A percentile compares a stretch with the other conserved stretches of the same genome.
Conservation (phyloP, 2,113 vertebrate genomes). For the Danionella cerebrum region DNA sequence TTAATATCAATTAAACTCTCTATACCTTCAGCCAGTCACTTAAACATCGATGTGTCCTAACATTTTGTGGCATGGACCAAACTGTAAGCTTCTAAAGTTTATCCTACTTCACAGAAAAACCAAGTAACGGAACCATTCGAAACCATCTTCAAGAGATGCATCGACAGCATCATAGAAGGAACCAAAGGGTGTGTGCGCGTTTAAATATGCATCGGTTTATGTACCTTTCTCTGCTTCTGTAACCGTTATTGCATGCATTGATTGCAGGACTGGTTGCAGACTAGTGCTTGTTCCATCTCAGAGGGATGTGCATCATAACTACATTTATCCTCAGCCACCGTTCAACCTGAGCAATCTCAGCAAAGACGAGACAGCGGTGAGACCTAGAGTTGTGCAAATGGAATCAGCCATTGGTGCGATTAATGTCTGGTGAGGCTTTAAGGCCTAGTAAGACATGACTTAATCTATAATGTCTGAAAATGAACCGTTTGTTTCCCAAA, state of each 20-base stretch:
- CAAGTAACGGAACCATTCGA: constrained; percentile 73
- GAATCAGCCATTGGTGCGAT: no score
- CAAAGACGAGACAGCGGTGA: constrained; percentile 74
- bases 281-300: constrained; percentile 79
- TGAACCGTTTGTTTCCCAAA: no score
- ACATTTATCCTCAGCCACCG: constrained; percentile 82
- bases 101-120: constrained; percentile 63
- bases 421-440: no score
- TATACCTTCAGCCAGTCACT: no score
- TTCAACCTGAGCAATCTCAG: constrained; percentile 60
- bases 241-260: neutral
- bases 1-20: no score
- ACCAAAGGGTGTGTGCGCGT: constrained; percentile 68
- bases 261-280: constrained; percentile 57
- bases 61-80: neutral
- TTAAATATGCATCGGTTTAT: neutral
- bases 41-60: neutral
- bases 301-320: constrained; percentile 77
- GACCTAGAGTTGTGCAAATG: no score
- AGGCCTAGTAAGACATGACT: neutral
- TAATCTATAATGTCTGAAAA: no score
- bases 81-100: neutral
- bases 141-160: constrained; percentile 72
- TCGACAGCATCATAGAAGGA: constrained; percentile 77
- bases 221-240: neutral